A percentile compares a stretch with the other conserved stretches of the same genome.
Conservation (phyloP, 1,140 invertebrate genomes). For the Mercenaria mercenaria region DNA sequence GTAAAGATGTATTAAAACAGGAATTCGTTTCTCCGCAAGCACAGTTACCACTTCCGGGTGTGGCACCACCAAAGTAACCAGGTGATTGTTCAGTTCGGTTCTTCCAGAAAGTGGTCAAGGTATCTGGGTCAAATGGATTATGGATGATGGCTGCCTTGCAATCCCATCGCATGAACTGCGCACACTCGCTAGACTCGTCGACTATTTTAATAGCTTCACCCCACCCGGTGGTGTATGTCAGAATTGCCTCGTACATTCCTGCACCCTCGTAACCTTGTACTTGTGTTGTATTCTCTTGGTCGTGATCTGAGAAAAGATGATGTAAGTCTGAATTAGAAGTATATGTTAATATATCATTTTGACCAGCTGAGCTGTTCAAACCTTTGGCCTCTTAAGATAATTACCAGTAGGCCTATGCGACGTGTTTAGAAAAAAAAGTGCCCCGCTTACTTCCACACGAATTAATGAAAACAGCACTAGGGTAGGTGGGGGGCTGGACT, state of each 20-base stretch:
- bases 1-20: constrained; percentile 57
- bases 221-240: constrained; percentile 72
- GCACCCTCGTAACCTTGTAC: constrained; percentile 79
- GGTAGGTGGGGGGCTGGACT: no score
- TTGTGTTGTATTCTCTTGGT: constrained; percentile 68
- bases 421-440: no score
- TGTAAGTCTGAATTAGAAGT: no score
- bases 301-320: constrained; percentile 73
- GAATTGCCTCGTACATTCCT: constrained; percentile 69
- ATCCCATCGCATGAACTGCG: constrained; percentile 80
- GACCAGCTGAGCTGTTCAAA: no score
- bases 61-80: constrained; percentile 79
- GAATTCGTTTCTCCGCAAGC: constrained; percentile 76
- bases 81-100: constrained; percentile 67
- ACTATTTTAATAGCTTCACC: constrained; percentile 70
- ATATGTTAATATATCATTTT: no score
- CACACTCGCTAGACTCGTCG: constrained; percentile 72
- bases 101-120: constrained; percentile 78
- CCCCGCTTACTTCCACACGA: no score
- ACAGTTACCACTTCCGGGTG: constrained; percentile 72
- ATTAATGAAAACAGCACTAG: no score
- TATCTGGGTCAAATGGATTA: constrained; percentile 62
- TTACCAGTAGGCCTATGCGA: no score
- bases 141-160: constrained; percentile 79
- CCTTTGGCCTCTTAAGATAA: no score